phyloP scores from a whole-genome alignment of 2,113 vertebrate genomes.

The Odontophorus gujanensis region DNA sequence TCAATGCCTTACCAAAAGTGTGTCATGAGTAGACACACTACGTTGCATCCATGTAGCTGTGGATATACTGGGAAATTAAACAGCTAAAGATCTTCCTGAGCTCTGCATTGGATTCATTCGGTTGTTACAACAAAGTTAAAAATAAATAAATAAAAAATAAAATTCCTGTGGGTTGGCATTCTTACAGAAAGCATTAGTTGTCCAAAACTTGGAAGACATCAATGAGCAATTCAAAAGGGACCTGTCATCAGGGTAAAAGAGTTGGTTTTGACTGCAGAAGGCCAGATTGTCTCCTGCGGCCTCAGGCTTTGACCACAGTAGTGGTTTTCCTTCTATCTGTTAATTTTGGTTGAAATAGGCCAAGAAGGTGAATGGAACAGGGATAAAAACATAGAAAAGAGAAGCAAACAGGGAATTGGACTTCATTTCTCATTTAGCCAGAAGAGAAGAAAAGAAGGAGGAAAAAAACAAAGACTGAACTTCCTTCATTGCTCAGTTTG shows the following conservation, averaged over 20 bases:
- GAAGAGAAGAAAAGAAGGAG: not conserved
- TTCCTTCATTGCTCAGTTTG: not conserved
- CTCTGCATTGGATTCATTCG: not conserved
- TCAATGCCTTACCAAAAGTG: too few species aligned
- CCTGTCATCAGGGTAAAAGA: not conserved
- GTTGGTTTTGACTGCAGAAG: not conserved
- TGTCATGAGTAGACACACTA: accelerated
- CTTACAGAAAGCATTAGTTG: not conserved
- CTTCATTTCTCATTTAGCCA: not conserved
- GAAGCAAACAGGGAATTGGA: not conserved
- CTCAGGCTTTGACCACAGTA: not conserved
- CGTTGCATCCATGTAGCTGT: accelerated
- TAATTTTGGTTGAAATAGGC: not conserved
- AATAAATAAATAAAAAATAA: not conserved
- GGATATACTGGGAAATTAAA: not conserved
- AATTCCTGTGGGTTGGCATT: not conserved
- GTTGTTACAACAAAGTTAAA: not conserved
- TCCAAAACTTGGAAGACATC: not conserved
- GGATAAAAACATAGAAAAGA: not conserved
- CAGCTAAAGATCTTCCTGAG: not conserved
- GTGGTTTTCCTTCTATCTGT: not conserved
- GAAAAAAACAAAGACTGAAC: not conserved
- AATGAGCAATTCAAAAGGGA: not conserved
- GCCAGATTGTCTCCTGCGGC: accelerated
- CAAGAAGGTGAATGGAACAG: not conserved